Evolutionary conservation across 2,113 vertebrate species (phyloP), one percentile per base, ranked within the genome.

Genomic region (Datnioides undecimradiatus): DNA sequence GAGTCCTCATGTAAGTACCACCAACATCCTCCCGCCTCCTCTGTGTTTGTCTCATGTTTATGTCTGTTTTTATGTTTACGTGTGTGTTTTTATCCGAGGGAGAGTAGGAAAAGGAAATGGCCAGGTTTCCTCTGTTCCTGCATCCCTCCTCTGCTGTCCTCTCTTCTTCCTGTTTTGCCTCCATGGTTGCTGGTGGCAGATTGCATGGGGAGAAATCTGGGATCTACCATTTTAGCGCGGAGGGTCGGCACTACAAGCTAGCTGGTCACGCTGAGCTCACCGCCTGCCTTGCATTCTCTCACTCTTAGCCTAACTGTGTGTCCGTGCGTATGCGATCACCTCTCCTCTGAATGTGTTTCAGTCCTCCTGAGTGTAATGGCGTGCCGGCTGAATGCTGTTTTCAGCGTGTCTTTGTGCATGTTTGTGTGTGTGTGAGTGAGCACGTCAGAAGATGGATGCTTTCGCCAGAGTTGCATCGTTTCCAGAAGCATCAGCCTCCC

Each of bases 1-100:
- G 97, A 98, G 93, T 98, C 97, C 83, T 99, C 97, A 96, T 95
- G 97, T 99, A 97, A 99, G 97, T 99, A 98, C 94, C 95, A 90
- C 4, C 84, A 67, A 62, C 86, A 85, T 88, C 84, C 73, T 85
- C 76, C 74, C 52, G 43, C 78, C 75, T 76, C 59, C 51, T 73
- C 58, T 74, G 43, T 80, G 79, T 79, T 60, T 78, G 54, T 88
- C 33, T 46, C 3, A 64, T 63, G 64, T 80, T 59, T 8, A 83
- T 55, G 63, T 4, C 48, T 23, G 54, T 58, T 57, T 75, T 19
- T 36, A 9, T 57, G 29, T 63, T 19, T 43, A 10, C 40, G 21
- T 62, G 23, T 70, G 27, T 58, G 33, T 57, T 23, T 62, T 62
- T 57, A 46, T 79, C 8, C 21, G 41, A 54, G 17, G 31, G 52